Percentiles rank a stretch among this genome's conserved stretches.
phyloP scores from a whole-genome alignment of 2,113 vertebrate species.

The Amia ocellicauda region DNA sequence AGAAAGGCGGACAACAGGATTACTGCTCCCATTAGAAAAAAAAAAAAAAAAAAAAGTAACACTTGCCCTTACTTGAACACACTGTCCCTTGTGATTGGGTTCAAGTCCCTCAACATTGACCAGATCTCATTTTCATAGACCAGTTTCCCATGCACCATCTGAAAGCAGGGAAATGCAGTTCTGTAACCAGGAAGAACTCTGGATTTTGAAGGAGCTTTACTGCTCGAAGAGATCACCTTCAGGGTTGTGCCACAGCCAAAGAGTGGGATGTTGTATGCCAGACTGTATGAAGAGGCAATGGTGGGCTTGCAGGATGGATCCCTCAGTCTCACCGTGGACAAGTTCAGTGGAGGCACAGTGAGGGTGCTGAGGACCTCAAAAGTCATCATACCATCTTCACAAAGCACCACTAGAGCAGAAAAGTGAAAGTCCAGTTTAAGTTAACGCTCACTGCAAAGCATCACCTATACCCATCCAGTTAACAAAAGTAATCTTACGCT shows the following conservation, averaged over 20 bases:
- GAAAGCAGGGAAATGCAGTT: neutral
- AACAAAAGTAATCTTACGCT: too few relatives aligned
- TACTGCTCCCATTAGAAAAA: neutral
- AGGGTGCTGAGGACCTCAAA: neutral
- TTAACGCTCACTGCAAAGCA: too few relatives aligned
- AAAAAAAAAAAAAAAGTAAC: neutral
- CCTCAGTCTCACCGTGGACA: conserved; percentile 48
- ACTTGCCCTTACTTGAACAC: conserved; percentile 61
- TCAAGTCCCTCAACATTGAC: neutral
- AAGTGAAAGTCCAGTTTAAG: neutral
- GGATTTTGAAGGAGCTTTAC: neutral
- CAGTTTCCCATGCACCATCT: neutral
- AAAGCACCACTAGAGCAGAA: neutral
- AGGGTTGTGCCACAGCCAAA: conserved; percentile 55
- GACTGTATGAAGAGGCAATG: conserved; percentile 16
- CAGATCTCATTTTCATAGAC: conserved; percentile 8
- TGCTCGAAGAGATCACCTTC: conserved; percentile 40
- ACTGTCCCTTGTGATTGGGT: conserved; percentile 57
- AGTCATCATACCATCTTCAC: neutral
- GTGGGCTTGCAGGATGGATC: conserved; percentile 44
- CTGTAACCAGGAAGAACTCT: neutral
- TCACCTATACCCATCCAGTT: too few relatives aligned
- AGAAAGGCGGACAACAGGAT: too few relatives aligned
- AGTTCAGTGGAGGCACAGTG: neutral
- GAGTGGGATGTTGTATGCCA: conserved; percentile 48